Percentiles rank a stretch among this genome's conserved stretches.
phyloP scores from a whole-genome alignment of 1,140 invertebrate species.

The Hyles vespertilio region DNA sequence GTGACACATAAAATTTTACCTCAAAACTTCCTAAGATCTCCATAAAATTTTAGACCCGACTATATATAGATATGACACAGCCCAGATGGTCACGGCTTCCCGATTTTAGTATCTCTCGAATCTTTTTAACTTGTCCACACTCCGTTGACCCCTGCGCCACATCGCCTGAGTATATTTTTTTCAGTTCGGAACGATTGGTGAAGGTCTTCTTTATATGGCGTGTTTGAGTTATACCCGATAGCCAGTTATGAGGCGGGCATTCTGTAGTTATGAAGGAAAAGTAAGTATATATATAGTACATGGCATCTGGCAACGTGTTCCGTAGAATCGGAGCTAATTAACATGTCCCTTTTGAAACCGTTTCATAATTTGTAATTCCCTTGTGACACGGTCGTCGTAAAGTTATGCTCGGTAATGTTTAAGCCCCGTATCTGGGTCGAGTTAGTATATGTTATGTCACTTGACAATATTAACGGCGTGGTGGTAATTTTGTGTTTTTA shows the following conservation, averaged over 20 bases:
- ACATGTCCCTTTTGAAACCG: constrained; percentile 47
- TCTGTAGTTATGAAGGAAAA: constrained; percentile 73
- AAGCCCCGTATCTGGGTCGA: constrained; percentile 30
- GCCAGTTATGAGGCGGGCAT: constrained; percentile 63
- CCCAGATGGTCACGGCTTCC: constrained; percentile 66
- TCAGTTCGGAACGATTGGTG: constrained; percentile 36
- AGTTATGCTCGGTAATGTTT: constrained; percentile 32
- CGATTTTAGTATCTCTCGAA: constrained; percentile 69
- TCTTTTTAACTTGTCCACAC: constrained; percentile 56
- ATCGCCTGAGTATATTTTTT: constrained; percentile 37
- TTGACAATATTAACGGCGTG: constrained; percentile 10
- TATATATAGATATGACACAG: constrained; percentile 70
- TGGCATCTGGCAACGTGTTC: constrained; percentile 66
- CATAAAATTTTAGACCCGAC: constrained; percentile 65
- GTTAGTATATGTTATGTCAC: constrained; percentile 30
- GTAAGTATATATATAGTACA: constrained; percentile 70
- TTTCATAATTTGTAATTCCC: constrained; percentile 49
- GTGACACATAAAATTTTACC: constrained; percentile 37
- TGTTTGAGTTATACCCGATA: constrained; percentile 56
- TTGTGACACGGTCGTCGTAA: constrained; percentile 42
- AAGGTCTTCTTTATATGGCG: constrained; percentile 42
- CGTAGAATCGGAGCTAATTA: constrained; percentile 66
- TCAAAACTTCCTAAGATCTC: constrained; percentile 44
- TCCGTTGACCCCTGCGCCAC: constrained; percentile 41
- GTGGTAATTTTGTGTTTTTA: too few relatives aligned